A percentile compares a stretch with the other conserved stretches of the same genome.
These are phyloP conservation scores for Speoplatyrhinus poulsoni DNA, from an alignment of 2,113 vertebrate species.

Conservation along the genomic window DNA sequence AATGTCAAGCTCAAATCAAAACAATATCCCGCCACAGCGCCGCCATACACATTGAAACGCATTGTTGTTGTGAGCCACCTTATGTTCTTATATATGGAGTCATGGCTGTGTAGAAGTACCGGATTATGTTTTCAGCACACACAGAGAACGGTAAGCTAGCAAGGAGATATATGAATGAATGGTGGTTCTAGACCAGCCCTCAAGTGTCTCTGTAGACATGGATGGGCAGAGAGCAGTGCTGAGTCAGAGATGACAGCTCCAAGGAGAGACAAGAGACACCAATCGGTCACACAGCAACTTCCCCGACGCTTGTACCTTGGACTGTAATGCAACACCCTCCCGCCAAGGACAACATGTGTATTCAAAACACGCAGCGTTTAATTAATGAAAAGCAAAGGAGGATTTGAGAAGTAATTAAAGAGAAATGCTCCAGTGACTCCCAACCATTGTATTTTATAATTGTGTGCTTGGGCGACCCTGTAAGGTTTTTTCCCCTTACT, in stretches of 20 bases:
- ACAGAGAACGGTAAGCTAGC: too few relatives aligned
- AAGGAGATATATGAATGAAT: too few relatives aligned
- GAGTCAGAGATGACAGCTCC: not conserved
- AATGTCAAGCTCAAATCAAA: too few relatives aligned
- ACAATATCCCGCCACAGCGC: too few relatives aligned
- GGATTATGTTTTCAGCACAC: too few relatives aligned
- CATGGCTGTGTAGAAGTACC: too few relatives aligned
- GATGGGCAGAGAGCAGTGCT: too few relatives aligned
- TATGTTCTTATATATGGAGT: too few relatives aligned
- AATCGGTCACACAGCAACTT: not conserved
- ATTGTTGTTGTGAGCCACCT: too few relatives aligned
- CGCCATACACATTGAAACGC: too few relatives aligned
- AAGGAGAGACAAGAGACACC: not conserved
- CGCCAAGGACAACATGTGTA: not conserved
- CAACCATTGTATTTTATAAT: slow-evolving; percentile 9
- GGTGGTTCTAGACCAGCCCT: too few relatives aligned
- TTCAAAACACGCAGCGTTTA: not conserved
- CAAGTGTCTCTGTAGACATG: too few relatives aligned
- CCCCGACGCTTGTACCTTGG: not conserved
- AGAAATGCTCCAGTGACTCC: slow-evolving; percentile 1
- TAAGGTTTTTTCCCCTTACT: not conserved
- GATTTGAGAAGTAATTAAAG: not conserved
- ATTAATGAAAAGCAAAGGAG: slow-evolving; percentile 1
- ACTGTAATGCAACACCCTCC: not conserved
- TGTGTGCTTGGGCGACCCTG: not conserved